Base-by-base conservation (phyloP, 2,888 invertebrate species). In the Portevinia maculata region DNA sequence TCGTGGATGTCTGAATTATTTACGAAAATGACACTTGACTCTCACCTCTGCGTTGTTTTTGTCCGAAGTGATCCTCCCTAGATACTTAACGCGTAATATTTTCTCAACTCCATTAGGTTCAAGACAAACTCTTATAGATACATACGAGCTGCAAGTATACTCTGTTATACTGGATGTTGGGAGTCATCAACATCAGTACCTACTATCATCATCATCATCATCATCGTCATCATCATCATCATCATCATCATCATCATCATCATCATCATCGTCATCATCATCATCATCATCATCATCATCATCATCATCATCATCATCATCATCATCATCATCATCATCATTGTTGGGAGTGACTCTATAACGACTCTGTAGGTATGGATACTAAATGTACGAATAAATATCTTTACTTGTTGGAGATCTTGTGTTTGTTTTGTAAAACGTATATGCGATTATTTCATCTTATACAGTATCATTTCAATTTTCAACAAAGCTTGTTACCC, bases 1-100 rank as follows among this genome's bases (percentile, higher is more conserved):
- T 50, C 57, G 34, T 73, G 76, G 84, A 85, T 84, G 76, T 86
- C 85, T 85, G 86, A 85, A 85, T 86, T 86, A 85, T 85, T 86
- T 86, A 85, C 86, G 75, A 84, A 86, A 86, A 86, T 86, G 86
- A 85, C 85, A 86, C 86, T 86, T 86, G 85, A 86, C 85, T 85
- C 85, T 85, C 79, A 86, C 85, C 85, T 85, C 81, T 57, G 79
- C 19, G 9, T 53, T 79, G 71, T 64, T 65, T 75, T 65, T 81
- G 53, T 59, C 15, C 70, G 39, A 57, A 30, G 59, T 65, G 48
- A 60, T 67, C 65, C 71, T 83, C 52, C 67, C 55, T 37, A 60
- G 78, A 55, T 78, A 78, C 78, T 83, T 78, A 83, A 78, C 78
- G 83, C 83, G 73, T 53, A 74, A 74, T 39, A 39, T 75, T 81